A percentile compares a stretch with the other conserved stretches of the same genome.
phyloP scores from a whole-genome alignment of 2,113 vertebrate species.

The Coregonus clupeaformis region DNA sequence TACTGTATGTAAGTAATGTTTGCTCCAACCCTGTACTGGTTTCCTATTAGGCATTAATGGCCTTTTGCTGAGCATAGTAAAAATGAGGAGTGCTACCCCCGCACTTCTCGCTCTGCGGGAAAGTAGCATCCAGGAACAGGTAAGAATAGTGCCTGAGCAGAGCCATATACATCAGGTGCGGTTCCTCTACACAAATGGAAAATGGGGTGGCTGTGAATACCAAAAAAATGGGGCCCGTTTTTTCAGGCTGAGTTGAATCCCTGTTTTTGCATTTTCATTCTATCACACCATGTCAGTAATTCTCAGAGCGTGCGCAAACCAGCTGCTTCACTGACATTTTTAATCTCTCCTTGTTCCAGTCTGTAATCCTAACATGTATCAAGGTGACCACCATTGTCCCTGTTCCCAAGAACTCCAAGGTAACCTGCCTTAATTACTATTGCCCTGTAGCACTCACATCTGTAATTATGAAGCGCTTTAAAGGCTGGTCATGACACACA shows the following conservation, averaged over 20 bases:
- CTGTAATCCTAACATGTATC: no score
- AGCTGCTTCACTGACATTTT: no score
- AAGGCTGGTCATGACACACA: no score
- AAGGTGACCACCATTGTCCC: no score
- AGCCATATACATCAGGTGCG: slow-evolving; percentile 41
- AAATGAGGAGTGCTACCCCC: neutral
- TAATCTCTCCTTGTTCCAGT: no score
- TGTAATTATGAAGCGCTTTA: no score
- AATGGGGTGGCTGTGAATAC: slow-evolving; percentile 56
- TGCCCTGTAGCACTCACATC: no score
- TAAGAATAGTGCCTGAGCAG: slow-evolving; percentile 70
- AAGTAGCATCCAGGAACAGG: slow-evolving; percentile 63
- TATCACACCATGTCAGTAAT: no score
- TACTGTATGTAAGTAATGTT: neutral
- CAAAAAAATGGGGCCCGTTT: slow-evolving; percentile 32
- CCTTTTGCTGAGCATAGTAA: slow-evolving; percentile 16
- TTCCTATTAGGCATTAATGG: slow-evolving; percentile 37
- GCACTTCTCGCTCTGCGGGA: slow-evolving; percentile 30
- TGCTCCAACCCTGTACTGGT: neutral
- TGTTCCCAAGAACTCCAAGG: no score
- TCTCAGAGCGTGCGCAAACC: no score
- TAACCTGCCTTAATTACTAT: no score
- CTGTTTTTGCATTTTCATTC: no score
- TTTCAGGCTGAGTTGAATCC: slow-evolving; percentile 12
- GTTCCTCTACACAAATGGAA: slow-evolving; percentile 64